A percentile compares a stretch with the other conserved stretches of the same genome.
These are phyloP conservation scores for Caenorhabditis uteleia DNA, from an alignment of 2,888 invertebrate genomes.

Conservation along the genomic window DNA sequence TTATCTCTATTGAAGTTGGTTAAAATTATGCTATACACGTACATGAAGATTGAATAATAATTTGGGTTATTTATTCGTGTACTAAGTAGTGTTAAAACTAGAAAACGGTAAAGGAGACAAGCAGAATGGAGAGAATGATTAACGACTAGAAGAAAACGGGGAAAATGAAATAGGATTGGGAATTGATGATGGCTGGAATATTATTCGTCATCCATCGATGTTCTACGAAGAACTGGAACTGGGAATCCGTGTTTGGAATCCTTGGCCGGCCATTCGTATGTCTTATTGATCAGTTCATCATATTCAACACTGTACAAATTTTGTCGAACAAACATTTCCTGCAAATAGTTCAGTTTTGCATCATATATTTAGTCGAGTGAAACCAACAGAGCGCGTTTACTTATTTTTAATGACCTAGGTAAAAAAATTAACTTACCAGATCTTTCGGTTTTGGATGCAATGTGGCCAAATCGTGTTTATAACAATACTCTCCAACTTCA, in stretches of 20 bases:
- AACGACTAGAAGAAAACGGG: not conserved
- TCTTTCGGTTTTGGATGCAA: slow-evolving; percentile 74
- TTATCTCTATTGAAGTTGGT: not conserved
- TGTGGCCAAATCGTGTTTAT: slow-evolving; percentile 74
- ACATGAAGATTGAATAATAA: no score
- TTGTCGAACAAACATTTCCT: slow-evolving; percentile 72
- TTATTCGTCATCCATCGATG: slow-evolving; percentile 66
- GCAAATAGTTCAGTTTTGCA: slow-evolving; percentile 13
- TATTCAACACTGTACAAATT: slow-evolving; percentile 72
- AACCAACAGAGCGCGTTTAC: no score
- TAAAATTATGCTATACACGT: slow-evolving; percentile 42
- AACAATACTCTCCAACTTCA: slow-evolving; percentile 77
- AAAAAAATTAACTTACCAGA: slow-evolving; percentile 61
- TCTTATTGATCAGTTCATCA: slow-evolving; percentile 71
- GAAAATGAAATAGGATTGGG: slow-evolving; percentile 4
- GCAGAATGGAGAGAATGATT: not conserved
- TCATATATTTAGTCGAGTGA: not conserved
- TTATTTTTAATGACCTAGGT: not conserved
- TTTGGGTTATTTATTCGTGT: no score
- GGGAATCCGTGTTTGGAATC: slow-evolving; percentile 68
- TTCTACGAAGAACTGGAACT: slow-evolving; percentile 61
- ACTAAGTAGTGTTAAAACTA: no score
- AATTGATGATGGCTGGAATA: not conserved
- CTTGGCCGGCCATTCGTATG: slow-evolving; percentile 72
- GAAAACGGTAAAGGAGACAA: slow-evolving; percentile 4